Conservation (phyloP, 2,797 vertebrate species). For the Malurus splendens region DNA sequence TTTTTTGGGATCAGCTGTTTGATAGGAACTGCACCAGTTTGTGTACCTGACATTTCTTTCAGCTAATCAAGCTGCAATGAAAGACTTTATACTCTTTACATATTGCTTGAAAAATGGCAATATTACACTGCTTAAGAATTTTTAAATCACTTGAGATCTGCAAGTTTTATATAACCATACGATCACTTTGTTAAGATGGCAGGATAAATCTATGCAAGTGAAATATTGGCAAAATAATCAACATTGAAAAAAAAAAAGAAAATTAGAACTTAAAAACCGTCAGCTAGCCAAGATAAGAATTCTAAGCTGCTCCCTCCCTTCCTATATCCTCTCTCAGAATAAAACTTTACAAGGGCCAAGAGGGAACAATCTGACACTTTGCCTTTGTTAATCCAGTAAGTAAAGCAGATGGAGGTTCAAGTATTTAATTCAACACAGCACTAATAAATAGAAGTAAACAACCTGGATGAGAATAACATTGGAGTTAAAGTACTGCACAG, state of each 20-base stretch:
- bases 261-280: constrained; percentile 30
- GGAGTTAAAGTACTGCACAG: constrained; percentile 7
- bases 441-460: constrained; percentile 37
- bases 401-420: constrained; percentile 43
- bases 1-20: not conserved
- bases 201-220: not conserved
- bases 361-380: not conserved
- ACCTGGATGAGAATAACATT: not conserved
- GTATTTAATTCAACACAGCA: constrained; percentile 39
- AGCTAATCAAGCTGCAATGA: not conserved
- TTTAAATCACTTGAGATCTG: constrained; percentile 11
- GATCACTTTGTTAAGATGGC: not conserved
- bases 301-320: not conserved
- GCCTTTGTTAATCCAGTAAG: constrained; percentile 35
- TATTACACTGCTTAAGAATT: not conserved
- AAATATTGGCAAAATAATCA: constrained; percentile 53
- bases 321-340: not conserved
- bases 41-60: constrained; percentile 24
- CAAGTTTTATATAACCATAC: not conserved
- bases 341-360: not conserved
- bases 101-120: not conserved
- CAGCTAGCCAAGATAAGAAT: constrained; percentile 9
- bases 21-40: constrained; percentile 6
- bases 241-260: constrained; percentile 7
- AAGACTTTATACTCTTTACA: not conserved